Base-by-base conservation (phyloP, 2,888 invertebrate species). In the Brachyptera risi region DNA sequence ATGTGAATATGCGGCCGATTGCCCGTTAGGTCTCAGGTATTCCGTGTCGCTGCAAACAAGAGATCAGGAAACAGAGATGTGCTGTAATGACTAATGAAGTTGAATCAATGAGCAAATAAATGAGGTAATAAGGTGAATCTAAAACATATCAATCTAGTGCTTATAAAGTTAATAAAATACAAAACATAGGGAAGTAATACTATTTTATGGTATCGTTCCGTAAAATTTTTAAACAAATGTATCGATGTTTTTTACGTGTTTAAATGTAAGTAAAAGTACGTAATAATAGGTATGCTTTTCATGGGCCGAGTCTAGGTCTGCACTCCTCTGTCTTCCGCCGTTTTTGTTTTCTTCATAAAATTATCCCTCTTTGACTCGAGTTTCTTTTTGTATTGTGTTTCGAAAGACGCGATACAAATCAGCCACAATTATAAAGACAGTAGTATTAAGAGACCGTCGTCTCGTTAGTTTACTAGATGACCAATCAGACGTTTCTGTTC, bases 111-210 rank as follows among this genome's bases (percentile, higher is more conserved):
- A 27, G 35, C 51, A 57, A 58, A 61, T 57, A 50, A 57, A 47
- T 24, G 19, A 51, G 47, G 24, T 47, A 54, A 63, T 59, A 60
- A 37, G 65, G 64, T 61, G 47, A 64, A 58, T 64, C 64, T 61
- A 58, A 65, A 67, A 67, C 67, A 67, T 67, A 67, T 67, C 67
- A 67, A 62, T 58, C 64, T 67, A 67, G 67, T 66, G 66, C 65
- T 66, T 67, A 67, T 64, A 65, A 56, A 58, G 38, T 49, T 58
- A 63, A 59, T 60, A 60, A 60, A 37, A 54, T 13, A 21, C n/a
- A 23, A 54, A 54, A 54, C 54, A 17, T 7, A 62, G 54, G 63
- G 64, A 64, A 63, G 61, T 57, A 60, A 62, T 67, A 63, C 65
- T 67, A 65, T 65, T 65, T 67, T 65, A 64, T 59, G 64, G 65